Evolutionary conservation across 2,113 vertebrate genomes (phyloP), one percentile per base, ranked within the genome.

Genomic region (Tragelaphus buxtoni): DNA sequence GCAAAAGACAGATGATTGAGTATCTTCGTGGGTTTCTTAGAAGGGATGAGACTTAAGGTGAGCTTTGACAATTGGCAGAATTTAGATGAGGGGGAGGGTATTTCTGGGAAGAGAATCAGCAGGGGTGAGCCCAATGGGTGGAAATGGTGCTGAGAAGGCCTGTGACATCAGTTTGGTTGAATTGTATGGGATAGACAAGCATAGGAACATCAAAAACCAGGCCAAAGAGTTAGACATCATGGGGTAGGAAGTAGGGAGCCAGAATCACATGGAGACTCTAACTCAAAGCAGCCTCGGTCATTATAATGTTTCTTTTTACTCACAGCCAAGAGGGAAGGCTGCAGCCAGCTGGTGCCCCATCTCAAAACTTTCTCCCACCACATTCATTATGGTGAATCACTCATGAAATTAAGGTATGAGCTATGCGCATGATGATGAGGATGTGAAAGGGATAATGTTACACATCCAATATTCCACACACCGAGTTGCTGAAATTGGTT

Each of bases 311-410:
- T 88, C 55, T 69, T 94, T 94, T 82, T 61, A 77, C 28, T 96
- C 80, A 85, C 17, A n/a, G 60, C 80, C 81, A 51, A 60, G 84
- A 94, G 5, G 26, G 39, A 79, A 94, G 22, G 35, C 30, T 85
- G 8, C 11, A 88, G 88, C 92, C 83, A 92, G 81, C 80, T 90
- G 32, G 9, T 80, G 58, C 3, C 30, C 79, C 53, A 63, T 90
- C 80, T 88, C 84, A 72, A 45, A 94, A 93, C 87, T 74, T 91
- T 89, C 88, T 92, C 90, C 95, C 32, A 63, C 56, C 94, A 72
- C 55, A 84, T 55, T 77, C 13, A 53, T 47, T 88, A 65, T 72
- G 45, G 32, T 93, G 51, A 94, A 35, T 95, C 65, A 72, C 76
- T 82, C 55, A 42, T 28, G 28, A 94, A 83, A 49, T 93, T 63